Conservation (phyloP, 2,113 vertebrate species). For the Riparia riparia region DNA sequence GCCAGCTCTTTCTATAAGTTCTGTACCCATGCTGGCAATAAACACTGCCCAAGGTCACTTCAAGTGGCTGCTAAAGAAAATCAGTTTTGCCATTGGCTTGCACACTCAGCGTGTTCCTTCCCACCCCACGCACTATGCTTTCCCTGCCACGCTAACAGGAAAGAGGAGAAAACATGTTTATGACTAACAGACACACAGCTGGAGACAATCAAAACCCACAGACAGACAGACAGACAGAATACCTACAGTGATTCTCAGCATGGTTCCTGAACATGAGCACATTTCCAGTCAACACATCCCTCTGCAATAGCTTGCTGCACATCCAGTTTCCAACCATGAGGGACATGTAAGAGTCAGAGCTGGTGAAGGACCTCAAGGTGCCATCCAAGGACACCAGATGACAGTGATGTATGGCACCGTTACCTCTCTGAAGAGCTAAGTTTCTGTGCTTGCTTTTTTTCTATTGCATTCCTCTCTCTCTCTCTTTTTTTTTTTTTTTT, state of each 20-base stretch:
- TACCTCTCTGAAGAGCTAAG: not conserved
- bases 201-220: conserved; percentile 37
- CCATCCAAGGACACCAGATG: not conserved
- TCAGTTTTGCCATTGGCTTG: not conserved
- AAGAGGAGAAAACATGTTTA: conserved; percentile 19
- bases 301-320: not conserved
- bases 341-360: not conserved
- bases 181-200: conserved; percentile 42
- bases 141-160: not conserved
- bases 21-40: not conserved
- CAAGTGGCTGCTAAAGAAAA: not conserved
- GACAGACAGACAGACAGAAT: not conserved
- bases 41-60: not conserved
- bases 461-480: rapidly evolving
- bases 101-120: rapidly evolving
- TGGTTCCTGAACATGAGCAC: not conserved
- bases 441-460: not conserved
- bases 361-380: not conserved
- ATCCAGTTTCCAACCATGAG: not conserved
- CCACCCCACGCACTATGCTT: not conserved
- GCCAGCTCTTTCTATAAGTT: not conserved
- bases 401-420: not conserved
- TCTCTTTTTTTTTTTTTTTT: too few species aligned
- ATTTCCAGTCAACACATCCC: not conserved
- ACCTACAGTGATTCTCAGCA: not conserved